These are phyloP conservation scores for Ormyrus labotus DNA, from an alignment of 2,888 invertebrate species.

Conservation along the genomic window DNA sequence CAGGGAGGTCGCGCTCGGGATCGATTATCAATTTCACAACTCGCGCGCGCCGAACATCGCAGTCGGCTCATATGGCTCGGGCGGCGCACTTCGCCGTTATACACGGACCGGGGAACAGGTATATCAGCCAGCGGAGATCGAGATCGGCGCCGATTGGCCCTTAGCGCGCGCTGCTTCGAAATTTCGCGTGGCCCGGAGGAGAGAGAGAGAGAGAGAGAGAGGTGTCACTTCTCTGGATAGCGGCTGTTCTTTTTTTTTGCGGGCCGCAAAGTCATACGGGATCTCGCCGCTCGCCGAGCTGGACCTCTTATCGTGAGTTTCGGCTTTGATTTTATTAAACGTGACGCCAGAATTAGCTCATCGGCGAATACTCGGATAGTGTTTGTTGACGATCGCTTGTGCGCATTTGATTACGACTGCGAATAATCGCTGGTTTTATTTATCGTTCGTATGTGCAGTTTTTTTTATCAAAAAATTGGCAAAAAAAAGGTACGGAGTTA, in stretches of 20 bases:
- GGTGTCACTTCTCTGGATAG: no score
- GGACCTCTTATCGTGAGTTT: background rate
- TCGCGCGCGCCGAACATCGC: conserved; percentile 25
- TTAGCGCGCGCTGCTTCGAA: conserved; percentile 37
- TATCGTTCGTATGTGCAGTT: no score
- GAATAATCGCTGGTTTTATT: background rate
- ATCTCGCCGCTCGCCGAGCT: background rate
- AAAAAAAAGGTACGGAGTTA: no score
- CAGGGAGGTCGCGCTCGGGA: conserved; percentile 49
- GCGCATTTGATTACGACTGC: background rate
- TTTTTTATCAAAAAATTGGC: no score
- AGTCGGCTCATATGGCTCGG: conserved; percentile 59
- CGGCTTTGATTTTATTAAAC: background rate
- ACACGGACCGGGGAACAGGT: conserved; percentile 50
- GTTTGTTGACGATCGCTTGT: background rate
- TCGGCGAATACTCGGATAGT: background rate
- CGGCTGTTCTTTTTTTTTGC: conserved; percentile 1
- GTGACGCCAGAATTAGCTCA: conserved; percentile 1
- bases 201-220: no score
- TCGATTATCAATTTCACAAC: conserved; percentile 55
- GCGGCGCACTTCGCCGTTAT: conserved; percentile 18
- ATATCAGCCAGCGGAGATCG: background rate
- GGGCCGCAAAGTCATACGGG: background rate
- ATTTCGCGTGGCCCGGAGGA: background rate
- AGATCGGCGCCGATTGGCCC: conserved; percentile 52